phyloP scores from a whole-genome alignment of 2,113 vertebrate species.

The Lamprologus callipterus region DNA sequence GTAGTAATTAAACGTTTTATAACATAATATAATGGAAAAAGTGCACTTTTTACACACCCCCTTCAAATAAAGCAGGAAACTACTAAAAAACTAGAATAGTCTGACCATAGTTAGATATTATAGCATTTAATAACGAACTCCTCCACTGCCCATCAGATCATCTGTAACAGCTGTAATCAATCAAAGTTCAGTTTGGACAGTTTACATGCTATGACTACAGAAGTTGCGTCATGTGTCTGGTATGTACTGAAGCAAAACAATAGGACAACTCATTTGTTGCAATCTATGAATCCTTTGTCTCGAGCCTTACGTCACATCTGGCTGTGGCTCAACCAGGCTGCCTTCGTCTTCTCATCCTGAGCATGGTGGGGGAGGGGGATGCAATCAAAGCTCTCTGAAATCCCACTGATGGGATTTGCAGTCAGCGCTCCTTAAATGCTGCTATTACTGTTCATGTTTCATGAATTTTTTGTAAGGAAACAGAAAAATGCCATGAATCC shows the following conservation, averaged over 20 bases:
- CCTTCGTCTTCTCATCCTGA: slow-evolving; percentile 14
- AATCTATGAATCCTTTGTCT: slow-evolving; percentile 61
- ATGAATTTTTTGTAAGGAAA: background rate
- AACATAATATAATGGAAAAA: background rate
- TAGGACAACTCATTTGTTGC: slow-evolving; percentile 10
- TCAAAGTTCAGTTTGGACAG: background rate
- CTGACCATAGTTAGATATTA: background rate
- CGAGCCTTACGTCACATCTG: slow-evolving; percentile 55
- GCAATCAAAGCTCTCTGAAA: slow-evolving; percentile 8
- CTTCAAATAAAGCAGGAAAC: background rate
- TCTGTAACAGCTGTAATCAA: background rate
- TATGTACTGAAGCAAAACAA: slow-evolving; percentile 8
- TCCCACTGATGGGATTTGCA: slow-evolving; percentile 18
- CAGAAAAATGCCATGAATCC: background rate
- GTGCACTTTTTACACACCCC: background rate
- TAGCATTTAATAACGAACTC: background rate
- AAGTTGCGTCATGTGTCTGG: background rate
- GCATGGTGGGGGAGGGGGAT: slow-evolving; percentile 22
- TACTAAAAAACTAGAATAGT: background rate
- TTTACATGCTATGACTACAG: background rate
- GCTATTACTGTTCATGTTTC: background rate
- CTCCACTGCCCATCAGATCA: background rate
- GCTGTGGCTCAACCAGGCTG: slow-evolving; percentile 35
- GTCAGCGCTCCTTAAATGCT: background rate
- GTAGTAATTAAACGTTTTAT: background rate